Evolutionary conservation across 1,140 invertebrate species (phyloP), one percentile per base, ranked within the genome.

Genomic region (Drosophila obscura): DNA sequence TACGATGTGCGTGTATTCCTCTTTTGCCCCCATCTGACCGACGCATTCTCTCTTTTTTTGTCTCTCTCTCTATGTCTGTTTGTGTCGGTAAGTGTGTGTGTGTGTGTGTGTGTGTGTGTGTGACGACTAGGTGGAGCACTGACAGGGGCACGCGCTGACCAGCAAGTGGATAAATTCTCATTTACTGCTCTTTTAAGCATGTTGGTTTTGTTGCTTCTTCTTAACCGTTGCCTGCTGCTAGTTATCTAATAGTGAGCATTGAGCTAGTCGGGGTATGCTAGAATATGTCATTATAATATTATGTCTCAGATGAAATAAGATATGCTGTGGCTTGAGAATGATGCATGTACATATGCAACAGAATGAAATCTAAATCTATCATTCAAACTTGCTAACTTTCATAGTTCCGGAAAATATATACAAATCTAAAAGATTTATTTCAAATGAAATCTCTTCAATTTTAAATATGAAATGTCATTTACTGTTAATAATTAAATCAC

Each of bases 181-280:
- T 90, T 90, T 90, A 90, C 87, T 90, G 87, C 87, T 90, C 87
- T 90, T 90, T 90, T 90, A 85, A 90, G 85, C 85, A 90, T 84
- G 74, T 73, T 81, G 71, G 85, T 85, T 87, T 85, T 78, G 71
- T 71, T 72, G 74, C 75, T 89, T 53, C 77, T 65, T 65, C 63
- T 79, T 68, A 56, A 52, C 26, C 83, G 71, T 62, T 53, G 50
- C 64, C 67, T 53, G 74, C 19, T 44, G 59, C 65, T 78, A 50
- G 73, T 63, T 64, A 64, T 57, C 58, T 55, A 35, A 2, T 5
- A 2, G 9, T 8, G 28, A 19, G 35, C 4, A 39, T 13, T 39
- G 11, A 5, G 35, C n/a, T 13, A 8, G 13, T 26, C 19, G 5
- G 44, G 66, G 66, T 41, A 24, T 39, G 53, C 22, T 13, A 6